A percentile compares a stretch with the other conserved stretches of the same genome.
phyloP scores from a whole-genome alignment of 2,888 invertebrate species.

The Zygaena filipendulae region DNA sequence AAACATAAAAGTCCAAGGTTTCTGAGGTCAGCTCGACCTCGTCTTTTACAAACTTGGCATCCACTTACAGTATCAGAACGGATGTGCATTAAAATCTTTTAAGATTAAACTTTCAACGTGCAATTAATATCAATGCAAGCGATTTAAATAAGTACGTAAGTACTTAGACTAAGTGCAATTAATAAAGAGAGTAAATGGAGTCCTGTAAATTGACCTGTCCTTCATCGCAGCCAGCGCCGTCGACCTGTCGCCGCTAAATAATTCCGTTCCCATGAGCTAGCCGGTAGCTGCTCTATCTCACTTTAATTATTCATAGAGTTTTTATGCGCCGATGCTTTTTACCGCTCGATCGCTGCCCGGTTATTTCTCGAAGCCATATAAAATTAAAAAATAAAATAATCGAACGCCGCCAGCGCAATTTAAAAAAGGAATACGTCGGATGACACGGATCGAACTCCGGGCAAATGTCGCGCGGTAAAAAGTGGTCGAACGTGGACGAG shows the following conservation, averaged over 20 bases:
- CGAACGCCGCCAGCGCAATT: conserved; percentile 53
- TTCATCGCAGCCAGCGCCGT: conserved; percentile 42
- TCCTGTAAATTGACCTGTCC: conserved; percentile 65
- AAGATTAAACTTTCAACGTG: no score
- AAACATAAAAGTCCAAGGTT: conserved; percentile 46
- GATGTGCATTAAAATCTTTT: no score
- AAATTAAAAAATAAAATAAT: conserved; percentile 63
- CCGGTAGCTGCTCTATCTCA: conserved; percentile 55
- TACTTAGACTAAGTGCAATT: no score
- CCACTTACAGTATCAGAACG: no score
- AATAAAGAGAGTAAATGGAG: conserved; percentile 42
- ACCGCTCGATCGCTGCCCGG: conserved; percentile 48
- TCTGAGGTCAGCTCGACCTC: conserved; percentile 34
- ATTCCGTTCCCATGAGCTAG: conserved; percentile 67
- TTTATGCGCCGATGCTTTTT: conserved; percentile 62
- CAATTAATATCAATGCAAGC: no score
- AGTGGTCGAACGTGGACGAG: conserved; percentile 51
- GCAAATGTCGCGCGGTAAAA: conserved; percentile 69
- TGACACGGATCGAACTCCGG: conserved; percentile 70
- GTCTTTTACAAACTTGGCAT: no score
- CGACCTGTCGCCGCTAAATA: conserved; percentile 59
- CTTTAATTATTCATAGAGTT: conserved; percentile 69
- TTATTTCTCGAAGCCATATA: conserved; percentile 49
- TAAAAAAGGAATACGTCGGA: conserved; percentile 68
- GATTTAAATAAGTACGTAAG: no score